Evolutionary conservation across 2,113 vertebrate genomes (phyloP).

Genomic region (Cnemophilus loriae): DNA sequence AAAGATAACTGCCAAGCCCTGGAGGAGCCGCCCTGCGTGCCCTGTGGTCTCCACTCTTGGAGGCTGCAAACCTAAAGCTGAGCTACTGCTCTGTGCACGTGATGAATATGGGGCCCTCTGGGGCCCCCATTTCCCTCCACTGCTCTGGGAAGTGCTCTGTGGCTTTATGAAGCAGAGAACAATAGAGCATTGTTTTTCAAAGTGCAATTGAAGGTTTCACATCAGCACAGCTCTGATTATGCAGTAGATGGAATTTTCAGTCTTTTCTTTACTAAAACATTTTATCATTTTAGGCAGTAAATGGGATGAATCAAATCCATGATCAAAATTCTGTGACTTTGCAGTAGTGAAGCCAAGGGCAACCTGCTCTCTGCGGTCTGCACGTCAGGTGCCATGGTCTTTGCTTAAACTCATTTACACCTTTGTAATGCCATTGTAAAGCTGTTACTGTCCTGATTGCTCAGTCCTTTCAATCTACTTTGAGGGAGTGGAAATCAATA

Average conservation of each 20-base stretch:
- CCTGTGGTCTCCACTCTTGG: background rate
- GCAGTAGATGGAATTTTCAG: background rate
- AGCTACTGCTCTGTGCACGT: background rate
- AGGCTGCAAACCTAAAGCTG: background rate
- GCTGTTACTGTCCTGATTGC: background rate
- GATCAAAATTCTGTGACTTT: constrained; percentile 6
- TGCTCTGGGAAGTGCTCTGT: background rate
- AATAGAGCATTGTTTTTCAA: background rate
- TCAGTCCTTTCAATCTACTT: background rate
- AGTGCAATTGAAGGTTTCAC: background rate
- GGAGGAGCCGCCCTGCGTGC: background rate
- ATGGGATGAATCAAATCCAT: background rate
- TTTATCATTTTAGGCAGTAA: background rate
- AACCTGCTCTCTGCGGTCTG: background rate
- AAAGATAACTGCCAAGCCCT: background rate
- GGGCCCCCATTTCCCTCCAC: rapidly evolving
- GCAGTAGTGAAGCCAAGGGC: background rate
- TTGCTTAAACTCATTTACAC: background rate
- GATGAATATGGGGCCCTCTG: background rate
- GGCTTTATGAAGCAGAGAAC: background rate
- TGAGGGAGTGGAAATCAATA: background rate
- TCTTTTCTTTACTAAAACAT: background rate
- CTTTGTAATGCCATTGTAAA: background rate
- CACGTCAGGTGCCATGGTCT: background rate
- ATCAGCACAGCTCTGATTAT: background rate